A percentile compares a stretch with the other conserved stretches of the same genome.
Evolutionary conservation across 35 echinoderm and acorn worm genomes (phyloP).

Genomic region (Ophiothrix spiculata): DNA sequence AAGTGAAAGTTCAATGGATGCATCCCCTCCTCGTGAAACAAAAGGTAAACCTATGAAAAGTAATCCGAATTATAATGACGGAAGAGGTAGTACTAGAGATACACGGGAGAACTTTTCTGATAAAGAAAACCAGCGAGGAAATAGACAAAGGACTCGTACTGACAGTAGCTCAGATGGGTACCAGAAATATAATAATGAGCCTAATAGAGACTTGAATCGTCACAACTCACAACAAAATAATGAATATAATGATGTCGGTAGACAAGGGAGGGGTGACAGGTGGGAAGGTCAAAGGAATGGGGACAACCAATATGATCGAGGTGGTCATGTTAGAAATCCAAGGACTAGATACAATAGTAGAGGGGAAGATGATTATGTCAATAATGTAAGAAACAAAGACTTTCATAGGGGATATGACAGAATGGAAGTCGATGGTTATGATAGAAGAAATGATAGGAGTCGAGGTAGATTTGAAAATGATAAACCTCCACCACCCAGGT

Average conservation of each 20-base stretch:
- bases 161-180: neutral
- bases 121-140: neutral
- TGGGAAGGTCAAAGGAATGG: neutral
- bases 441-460: slow-evolving; percentile 11
- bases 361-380: neutral
- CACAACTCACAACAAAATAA: neutral
- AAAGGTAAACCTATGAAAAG: neutral
- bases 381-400: neutral
- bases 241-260: neutral
- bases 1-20: slow-evolving; percentile 1
- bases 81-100: neutral
- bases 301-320: neutral
- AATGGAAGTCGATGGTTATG: neutral
- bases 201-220: neutral
- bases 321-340: neutral
- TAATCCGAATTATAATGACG: neutral
- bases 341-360: slow-evolving; percentile 1
- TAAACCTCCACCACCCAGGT: too few species aligned
- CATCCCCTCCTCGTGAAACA: neutral
- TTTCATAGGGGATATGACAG: neutral
- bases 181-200: neutral
- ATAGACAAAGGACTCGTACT: neutral
- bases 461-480: neutral
- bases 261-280: neutral
- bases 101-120: neutral